Conservation (phyloP, 2,888 invertebrate genomes). For the Folsomia candida region DNA sequence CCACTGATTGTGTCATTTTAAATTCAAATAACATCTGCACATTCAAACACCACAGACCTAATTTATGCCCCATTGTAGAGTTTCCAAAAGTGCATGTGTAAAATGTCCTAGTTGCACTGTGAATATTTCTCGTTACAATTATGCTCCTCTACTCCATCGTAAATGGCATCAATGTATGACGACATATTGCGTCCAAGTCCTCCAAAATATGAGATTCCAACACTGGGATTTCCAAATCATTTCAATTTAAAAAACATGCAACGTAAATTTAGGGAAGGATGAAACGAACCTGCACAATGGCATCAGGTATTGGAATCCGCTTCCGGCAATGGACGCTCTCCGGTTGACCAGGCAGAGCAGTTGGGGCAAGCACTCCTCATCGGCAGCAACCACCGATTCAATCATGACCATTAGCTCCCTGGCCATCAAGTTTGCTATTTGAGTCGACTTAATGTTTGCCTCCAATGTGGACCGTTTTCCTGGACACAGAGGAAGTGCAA, state of each 20-base stretch:
- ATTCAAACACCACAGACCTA: too few relatives aligned
- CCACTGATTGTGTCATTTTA: too few relatives aligned
- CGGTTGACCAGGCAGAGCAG: background rate
- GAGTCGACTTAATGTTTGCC: background rate
- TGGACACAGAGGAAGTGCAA: background rate
- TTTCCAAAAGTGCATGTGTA: too few relatives aligned
- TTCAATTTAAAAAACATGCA: background rate
- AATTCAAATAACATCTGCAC: too few relatives aligned
- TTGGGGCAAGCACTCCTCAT: background rate
- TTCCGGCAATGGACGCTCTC: background rate
- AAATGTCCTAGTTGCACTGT: too few relatives aligned
- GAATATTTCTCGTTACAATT: background rate
- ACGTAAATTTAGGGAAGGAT: too few relatives aligned
- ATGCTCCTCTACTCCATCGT: background rate
- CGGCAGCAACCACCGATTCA: background rate
- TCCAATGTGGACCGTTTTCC: background rate
- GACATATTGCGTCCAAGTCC: background rate
- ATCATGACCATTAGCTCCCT: background rate
- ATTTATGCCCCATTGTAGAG: too few relatives aligned
- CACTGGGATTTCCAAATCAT: background rate
- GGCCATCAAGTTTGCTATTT: background rate
- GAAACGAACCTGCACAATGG: background rate
- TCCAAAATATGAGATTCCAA: background rate
- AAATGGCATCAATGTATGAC: background rate
- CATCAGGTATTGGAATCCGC: background rate